These are phyloP conservation scores for Emydocephalus ijimae DNA, from an alignment of 2,113 vertebrate genomes.

Conservation along the genomic window DNA sequence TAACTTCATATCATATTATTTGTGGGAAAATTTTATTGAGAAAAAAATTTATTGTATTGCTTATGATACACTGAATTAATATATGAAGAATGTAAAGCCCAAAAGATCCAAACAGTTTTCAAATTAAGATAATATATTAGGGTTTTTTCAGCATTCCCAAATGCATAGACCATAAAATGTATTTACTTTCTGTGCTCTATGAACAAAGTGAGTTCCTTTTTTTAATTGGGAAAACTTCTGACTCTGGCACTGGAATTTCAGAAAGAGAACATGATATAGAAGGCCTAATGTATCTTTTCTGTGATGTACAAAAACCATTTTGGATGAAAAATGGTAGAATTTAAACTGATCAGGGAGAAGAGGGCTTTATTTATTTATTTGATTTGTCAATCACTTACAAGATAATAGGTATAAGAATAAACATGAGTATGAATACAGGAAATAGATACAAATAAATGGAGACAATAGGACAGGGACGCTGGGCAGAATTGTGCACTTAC, in stretches of 20 bases:
- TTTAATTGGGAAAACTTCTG: neutral
- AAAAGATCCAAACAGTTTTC: rapidly evolving
- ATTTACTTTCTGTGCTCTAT: neutral
- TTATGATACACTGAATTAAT: constrained; percentile 2
- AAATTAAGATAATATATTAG: rapidly evolving
- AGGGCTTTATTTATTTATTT: no score
- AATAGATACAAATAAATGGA: no score
- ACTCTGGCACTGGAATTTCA: neutral
- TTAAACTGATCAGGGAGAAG: neutral
- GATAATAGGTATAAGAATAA: no score
- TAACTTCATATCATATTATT: neutral
- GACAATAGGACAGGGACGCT: no score
- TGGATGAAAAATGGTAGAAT: neutral
- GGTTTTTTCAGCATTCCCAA: neutral
- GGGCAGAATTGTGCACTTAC: no score
- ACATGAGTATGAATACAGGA: no score
- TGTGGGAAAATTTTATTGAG: neutral
- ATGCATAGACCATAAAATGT: rapidly evolving
- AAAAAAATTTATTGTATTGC: neutral
- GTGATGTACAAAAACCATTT: neutral
- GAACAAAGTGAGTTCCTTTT: neutral
- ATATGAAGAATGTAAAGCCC: neutral
- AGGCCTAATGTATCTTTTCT: neutral
- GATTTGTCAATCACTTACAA: no score
- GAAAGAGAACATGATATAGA: neutral